Evolutionary conservation across 2,113 vertebrate genomes (phyloP).

Genomic region (Semicossyphus pulcher): DNA sequence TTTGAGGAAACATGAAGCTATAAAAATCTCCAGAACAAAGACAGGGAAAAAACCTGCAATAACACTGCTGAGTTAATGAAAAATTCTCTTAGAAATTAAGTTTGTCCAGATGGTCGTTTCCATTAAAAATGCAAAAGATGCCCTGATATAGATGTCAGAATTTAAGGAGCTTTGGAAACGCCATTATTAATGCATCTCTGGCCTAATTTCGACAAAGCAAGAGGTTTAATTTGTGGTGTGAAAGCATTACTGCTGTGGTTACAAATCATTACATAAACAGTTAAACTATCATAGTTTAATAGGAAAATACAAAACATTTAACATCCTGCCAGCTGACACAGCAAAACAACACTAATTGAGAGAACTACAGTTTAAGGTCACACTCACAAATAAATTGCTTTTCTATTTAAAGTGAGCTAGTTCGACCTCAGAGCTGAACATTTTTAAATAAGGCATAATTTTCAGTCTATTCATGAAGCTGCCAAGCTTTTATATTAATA

Average conservation of each 20-base stretch:
- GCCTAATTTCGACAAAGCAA: not conserved
- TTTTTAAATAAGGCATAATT: not conserved
- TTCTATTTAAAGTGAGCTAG: not conserved
- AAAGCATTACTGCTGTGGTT: not conserved
- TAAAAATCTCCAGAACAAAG: not conserved
- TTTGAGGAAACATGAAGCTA: not conserved
- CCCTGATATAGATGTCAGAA: not conserved
- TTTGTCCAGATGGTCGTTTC: not conserved
- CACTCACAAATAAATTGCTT: not conserved
- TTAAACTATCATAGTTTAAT: not conserved
- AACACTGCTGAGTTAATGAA: not conserved
- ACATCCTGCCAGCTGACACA: not conserved
- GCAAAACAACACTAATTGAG: not conserved
- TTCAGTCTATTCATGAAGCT: not conserved
- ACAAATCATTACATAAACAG: not conserved
- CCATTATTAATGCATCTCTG: not conserved
- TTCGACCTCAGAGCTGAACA: not conserved
- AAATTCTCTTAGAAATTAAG: not conserved
- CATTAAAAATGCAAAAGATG: not conserved
- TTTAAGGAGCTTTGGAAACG: not conserved
- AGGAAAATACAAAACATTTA: not conserved
- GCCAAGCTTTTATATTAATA: not conserved
- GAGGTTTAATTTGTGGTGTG: not conserved
- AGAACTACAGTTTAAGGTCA: not conserved
- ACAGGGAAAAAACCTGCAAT: not conserved